These are phyloP conservation scores for Phaenicophaeus curvirostris DNA, from an alignment of 2,797 vertebrate genomes.

Conservation along the genomic window DNA sequence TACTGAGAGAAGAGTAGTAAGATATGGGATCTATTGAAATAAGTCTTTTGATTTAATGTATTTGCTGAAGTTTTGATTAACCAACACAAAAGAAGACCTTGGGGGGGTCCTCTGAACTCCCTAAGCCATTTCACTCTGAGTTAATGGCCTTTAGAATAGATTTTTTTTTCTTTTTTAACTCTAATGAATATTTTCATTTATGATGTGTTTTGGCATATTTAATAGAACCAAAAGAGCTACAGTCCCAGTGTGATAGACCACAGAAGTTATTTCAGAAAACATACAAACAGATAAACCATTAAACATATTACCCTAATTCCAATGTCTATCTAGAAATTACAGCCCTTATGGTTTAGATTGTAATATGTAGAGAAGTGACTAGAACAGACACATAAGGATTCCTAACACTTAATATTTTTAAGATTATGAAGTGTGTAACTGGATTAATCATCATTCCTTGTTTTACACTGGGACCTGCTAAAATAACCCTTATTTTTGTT, in stretches of 20 bases:
- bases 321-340: background rate
- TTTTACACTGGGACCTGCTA: background rate
- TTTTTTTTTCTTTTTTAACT: background rate
- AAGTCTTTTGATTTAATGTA: constrained; percentile 51
- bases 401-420: background rate
- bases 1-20: constrained; percentile 3
- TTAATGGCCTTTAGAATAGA: background rate
- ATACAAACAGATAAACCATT: background rate
- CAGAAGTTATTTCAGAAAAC: background rate
- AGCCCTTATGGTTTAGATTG: background rate
- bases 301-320: background rate
- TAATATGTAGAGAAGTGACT: background rate
- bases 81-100: background rate
- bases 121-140: background rate
- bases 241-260: background rate
- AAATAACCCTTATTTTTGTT: background rate
- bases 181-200: background rate
- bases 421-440: background rate
- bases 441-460: background rate
- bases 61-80: constrained; percentile 52
- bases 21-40: constrained; percentile 5
- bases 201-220: background rate
- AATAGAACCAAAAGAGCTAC: background rate
- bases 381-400: background rate
- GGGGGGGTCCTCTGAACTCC: background rate